Evolutionary conservation across 1,140 invertebrate genomes (phyloP).

Genomic region (Paracyclopina nana): DNA sequence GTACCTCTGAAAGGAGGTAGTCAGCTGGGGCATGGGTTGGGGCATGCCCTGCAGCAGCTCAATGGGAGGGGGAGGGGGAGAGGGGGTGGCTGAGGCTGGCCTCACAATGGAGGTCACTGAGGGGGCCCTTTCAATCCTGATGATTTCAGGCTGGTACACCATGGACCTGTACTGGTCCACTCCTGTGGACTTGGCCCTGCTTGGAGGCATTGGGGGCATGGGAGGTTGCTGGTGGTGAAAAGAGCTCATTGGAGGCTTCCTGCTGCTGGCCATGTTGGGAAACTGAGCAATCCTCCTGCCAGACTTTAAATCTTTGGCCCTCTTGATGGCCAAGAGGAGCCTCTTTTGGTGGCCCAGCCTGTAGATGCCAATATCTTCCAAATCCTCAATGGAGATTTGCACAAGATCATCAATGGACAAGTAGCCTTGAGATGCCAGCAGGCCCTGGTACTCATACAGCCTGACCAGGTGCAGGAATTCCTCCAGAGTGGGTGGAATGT

Average conservation of each 20-base stretch:
- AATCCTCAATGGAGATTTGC: slow-evolving; percentile 92
- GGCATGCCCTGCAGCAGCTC: slow-evolving; percentile 13
- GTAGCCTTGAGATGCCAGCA: slow-evolving; percentile 77
- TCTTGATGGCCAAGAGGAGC: slow-evolving; percentile 83
- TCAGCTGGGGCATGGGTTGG: slow-evolving; percentile 24
- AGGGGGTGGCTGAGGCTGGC: slow-evolving; percentile 3
- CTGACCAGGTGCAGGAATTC: slow-evolving; percentile 79
- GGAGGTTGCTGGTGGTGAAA: slow-evolving; percentile 19
- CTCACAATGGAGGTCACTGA: background rate
- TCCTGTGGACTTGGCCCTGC: slow-evolving; percentile 18
- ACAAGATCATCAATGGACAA: slow-evolving; percentile 60
- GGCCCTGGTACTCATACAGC: slow-evolving; percentile 72
- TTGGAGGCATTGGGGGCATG: slow-evolving; percentile 18
- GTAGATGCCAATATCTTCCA: slow-evolving; percentile 94
- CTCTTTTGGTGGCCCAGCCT: slow-evolving; percentile 89
- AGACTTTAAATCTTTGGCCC: slow-evolving; percentile 77
- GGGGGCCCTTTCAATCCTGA: background rate
- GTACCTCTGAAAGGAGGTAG: slow-evolving; percentile 25
- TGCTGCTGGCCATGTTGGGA: slow-evolving; percentile 16
- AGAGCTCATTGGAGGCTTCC: slow-evolving; percentile 18
- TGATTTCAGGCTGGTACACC: slow-evolving; percentile 8
- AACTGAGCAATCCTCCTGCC: too few relatives aligned
- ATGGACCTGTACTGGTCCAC: too few relatives aligned
- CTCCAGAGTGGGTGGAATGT: slow-evolving; percentile 70
- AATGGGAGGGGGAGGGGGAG: slow-evolving; percentile 13